Evolutionary conservation across 2,113 vertebrate genomes (phyloP), one percentile per base, ranked within the genome.

Genomic region (Dipodomys stephensi): DNA sequence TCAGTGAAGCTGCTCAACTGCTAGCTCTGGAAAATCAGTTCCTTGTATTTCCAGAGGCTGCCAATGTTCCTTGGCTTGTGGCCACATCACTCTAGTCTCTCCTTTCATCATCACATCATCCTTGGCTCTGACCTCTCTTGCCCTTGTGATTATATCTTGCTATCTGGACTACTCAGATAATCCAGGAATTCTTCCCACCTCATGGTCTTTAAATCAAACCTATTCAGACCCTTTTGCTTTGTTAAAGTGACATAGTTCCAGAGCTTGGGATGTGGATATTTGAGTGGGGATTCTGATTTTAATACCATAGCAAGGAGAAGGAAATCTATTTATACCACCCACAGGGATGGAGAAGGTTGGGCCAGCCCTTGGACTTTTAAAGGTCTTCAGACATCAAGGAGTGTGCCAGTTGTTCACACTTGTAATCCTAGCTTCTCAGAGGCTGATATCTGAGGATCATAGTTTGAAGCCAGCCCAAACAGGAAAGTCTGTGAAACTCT

Each of bases 41-140:
- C n/a, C 64, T 62, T 15, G 1, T 35, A 44, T 20, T 69, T 64
- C 57, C 12, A 39, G n/a, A 71, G 76, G 77, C 32, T 57, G 2
- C 5, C 57, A 18, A 0, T 15, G 5, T 7, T 25, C 67, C 28
- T 62, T 0, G 5, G 62, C 60, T 46, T 46, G 53, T 22, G 71
- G 65, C 13, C 4, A 4, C 5, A 3, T 57, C 67, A 2, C 60
- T 19, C 16, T 0, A 1, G 20, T 25, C 25, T 68, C 68, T 81
- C 4, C 23, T 35, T 6, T 27, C n/a, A 1, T 7, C 1, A 3
- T 2, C 27, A 15, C 10, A 0, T 69, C 39, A n/a, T 60, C 32
- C n/a, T 30, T 39, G 28, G 35, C 27, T 30, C 13, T 2, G 44
- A 28, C 22, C 44, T 20, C 16, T 30, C 25, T 19, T 68, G 62